phyloP scores from a whole-genome alignment of 2,797 vertebrate genomes.

The Leontopithecus rosalia region DNA sequence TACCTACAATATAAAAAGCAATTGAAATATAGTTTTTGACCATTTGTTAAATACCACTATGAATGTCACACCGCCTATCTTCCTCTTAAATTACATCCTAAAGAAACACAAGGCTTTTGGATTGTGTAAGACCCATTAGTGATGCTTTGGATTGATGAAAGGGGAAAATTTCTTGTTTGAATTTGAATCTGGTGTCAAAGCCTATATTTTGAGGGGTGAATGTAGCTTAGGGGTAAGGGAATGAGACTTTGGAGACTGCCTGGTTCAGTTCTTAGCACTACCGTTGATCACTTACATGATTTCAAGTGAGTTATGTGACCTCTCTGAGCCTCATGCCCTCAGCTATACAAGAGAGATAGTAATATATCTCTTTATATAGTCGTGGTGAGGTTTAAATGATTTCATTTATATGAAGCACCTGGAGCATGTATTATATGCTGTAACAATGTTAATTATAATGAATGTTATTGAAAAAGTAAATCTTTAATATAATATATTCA shows the following conservation, averaged over 20 bases:
- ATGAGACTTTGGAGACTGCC: not conserved
- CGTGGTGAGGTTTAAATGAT: not conserved
- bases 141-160: not conserved
- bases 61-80: not conserved
- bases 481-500: not conserved
- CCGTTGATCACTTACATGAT: not conserved
- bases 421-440: not conserved
- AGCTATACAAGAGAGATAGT: not conserved
- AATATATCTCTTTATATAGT: not conserved
- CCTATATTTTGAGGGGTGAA: not conserved
- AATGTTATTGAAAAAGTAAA: not conserved
- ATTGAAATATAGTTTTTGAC: conserved; percentile 26
- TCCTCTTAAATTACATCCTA: not conserved
- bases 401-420: not conserved
- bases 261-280: not conserved
- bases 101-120: not conserved
- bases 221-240: not conserved
- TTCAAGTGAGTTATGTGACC: not conserved
- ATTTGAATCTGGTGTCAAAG: not conserved
- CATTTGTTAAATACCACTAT: conserved; percentile 14
- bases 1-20: conserved; percentile 17
- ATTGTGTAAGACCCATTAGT: not conserved
- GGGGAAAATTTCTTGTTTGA: conserved; percentile 6
- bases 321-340: not conserved
- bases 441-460: not conserved